Evolutionary conservation across 2,113 vertebrate species (phyloP), one percentile per base, ranked within the genome.

Genomic region (Thymallus thymallus): DNA sequence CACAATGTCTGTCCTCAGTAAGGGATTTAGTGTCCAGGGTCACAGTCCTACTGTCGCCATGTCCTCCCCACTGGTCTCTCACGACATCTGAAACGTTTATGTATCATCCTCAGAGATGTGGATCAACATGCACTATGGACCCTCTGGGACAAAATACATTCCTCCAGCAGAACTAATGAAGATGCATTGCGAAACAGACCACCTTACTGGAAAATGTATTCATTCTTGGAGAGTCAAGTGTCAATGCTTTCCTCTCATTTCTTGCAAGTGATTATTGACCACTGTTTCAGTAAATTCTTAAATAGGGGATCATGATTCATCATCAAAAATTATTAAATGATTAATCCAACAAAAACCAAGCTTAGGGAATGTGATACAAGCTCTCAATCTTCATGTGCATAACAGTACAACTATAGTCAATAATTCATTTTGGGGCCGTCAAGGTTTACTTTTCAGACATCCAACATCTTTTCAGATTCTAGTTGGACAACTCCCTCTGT

Each of bases 31-130:
- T 61, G 74, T 67, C 71, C 63, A 55, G 61, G 68, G 81, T 79
- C 74, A 58, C 71, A 73, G 77, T 75, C 74, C 64, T 56, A n/a
- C 65, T 30, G 77, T 76, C 77, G 55, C 77, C 67, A 72, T 72
- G 61, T 68, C 73, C 55, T 35, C 68, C 2, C 13, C 16, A 4
- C 48, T 18, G 14, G 48, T 5, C 48, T 55, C 69, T 23, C 62
- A 64, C 48, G 74, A 64, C 64, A 79, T 75, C 18, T 48, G 77
- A 79, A 22, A 79, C 73, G 41, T 4, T 1, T 32, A 51, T 30
- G 35, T 35, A 23, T 22, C 62, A 48, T 29, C 29, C 68, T 75
- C 60, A 32, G 51, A 68, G 73, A 20, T 58, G n/a, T 29, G 30
- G 23, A 72, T 67, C 67, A 18, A 56, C 26, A 60, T 26, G 51